Conservation (phyloP, 2,797 vertebrate species). For the Yasuhikotakia modesta region DNA sequence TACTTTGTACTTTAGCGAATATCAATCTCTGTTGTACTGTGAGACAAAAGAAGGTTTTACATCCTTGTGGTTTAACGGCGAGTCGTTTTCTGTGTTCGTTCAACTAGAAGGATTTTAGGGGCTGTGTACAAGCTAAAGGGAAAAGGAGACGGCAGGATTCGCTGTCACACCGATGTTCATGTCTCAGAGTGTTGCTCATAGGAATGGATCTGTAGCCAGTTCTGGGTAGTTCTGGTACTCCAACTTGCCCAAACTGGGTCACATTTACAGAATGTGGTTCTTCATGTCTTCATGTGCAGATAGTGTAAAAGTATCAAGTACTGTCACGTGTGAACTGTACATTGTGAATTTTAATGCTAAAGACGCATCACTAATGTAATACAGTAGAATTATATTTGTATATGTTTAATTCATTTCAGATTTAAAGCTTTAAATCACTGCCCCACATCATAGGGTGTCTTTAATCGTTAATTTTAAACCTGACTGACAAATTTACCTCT, state of each 20-base stretch:
- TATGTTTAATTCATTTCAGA: too few relatives aligned
- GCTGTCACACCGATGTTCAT: conserved; percentile 57
- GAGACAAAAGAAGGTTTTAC: neutral
- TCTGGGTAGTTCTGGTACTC: conserved; percentile 23
- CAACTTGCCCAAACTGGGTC: conserved; percentile 34
- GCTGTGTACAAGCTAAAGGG: conserved; percentile 54
- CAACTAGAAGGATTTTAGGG: conserved; percentile 15
- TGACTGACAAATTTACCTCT: conserved; percentile 62
- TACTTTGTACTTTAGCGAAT: too few relatives aligned
- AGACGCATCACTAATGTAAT: conserved; percentile 10
- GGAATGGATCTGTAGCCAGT: conserved; percentile 54
- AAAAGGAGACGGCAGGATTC: conserved; percentile 51
- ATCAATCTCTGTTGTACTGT: neutral
- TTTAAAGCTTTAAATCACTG: conserved; percentile 45
- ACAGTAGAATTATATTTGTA: conserved; percentile 11
- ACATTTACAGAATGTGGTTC: neutral
- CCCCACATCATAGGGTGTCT: conserved; percentile 38
- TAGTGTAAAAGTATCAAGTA: conserved; percentile 38
- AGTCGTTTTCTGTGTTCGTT: neutral
- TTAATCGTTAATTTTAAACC: conserved; percentile 43
- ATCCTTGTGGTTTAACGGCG: conserved; percentile 16
- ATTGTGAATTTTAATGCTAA: conserved; percentile 11
- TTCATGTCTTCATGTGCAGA: conserved; percentile 7
- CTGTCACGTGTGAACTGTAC: conserved; percentile 38
- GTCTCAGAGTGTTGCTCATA: conserved; percentile 50